These are phyloP conservation scores for Deroptyus accipitrinus DNA, from an alignment of 2,113 vertebrate genomes.

Conservation along the genomic window DNA sequence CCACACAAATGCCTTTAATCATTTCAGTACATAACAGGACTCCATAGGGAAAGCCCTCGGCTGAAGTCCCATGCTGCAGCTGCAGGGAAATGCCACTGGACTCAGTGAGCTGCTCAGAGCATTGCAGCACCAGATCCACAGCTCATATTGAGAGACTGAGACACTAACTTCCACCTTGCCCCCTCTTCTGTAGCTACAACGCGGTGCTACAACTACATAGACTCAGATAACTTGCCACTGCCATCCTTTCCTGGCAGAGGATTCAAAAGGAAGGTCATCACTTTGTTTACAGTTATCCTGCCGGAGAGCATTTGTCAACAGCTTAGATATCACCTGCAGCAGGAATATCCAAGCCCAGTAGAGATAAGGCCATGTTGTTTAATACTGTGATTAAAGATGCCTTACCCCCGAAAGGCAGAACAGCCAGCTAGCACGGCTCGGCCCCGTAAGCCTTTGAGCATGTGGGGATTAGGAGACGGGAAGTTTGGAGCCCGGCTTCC, in stretches of 20 bases:
- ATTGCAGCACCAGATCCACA: not conserved
- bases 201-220: not conserved
- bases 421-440: not conserved
- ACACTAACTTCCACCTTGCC: not conserved
- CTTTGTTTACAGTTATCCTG: conserved; percentile 12
- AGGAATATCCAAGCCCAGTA: conserved; percentile 20
- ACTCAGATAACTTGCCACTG: not conserved
- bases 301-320: conserved; percentile 40
- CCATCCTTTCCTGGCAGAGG: not conserved
- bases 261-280: not conserved
- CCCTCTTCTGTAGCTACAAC: not conserved
- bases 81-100: fast-evolving
- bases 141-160: not conserved
- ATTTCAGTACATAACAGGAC: not conserved
- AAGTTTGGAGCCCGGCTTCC: not conserved
- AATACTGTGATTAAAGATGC: conserved; percentile 1
- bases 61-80: not conserved
- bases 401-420: not conserved
- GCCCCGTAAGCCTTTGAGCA: not conserved
- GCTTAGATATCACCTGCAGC: conserved; percentile 43
- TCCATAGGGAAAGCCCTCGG: not conserved
- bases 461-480: not conserved
- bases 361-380: conserved; percentile 29
- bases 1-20: not conserved
- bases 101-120: not conserved